Percentiles rank a stretch among this genome's conserved stretches.
Evolutionary conservation across 2,888 invertebrate species (phyloP).

Genomic region (Margaritifera margaritifera): DNA sequence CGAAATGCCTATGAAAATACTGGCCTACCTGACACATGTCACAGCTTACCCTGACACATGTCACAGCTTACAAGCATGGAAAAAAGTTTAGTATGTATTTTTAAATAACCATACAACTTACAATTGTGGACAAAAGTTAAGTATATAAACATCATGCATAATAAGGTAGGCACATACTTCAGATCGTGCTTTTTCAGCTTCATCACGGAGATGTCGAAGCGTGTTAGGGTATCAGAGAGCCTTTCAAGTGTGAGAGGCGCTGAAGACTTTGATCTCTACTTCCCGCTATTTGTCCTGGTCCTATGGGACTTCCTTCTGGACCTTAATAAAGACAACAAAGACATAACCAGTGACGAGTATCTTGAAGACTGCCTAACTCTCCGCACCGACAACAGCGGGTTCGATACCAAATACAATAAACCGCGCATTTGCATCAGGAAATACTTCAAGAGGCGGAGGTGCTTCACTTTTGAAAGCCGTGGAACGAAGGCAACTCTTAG

Average conservation of each 20-base stretch:
- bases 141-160: no score
- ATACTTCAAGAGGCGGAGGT: constrained; percentile 11
- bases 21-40: no score
- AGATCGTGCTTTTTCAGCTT: background rate
- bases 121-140: no score
- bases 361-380: constrained; percentile 9
- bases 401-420: background rate
- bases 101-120: no score
- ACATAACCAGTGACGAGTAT: constrained; percentile 11
- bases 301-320: constrained; percentile 13
- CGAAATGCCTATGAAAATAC: no score
- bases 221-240: background rate
- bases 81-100: no score
- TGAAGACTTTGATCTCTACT: constrained; percentile 4
- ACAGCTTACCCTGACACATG: no score
- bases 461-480: constrained; percentile 11
- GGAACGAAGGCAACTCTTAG: background rate
- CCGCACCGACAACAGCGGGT: background rate
- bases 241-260: no score
- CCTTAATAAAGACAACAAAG: constrained; percentile 2
- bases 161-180: no score
- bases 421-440: constrained; percentile 7
- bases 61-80: no score
- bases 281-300: constrained; percentile 11
- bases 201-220: constrained; percentile 8